phyloP scores from a whole-genome alignment of 2,113 vertebrate genomes.

The Condylura cristata region DNA sequence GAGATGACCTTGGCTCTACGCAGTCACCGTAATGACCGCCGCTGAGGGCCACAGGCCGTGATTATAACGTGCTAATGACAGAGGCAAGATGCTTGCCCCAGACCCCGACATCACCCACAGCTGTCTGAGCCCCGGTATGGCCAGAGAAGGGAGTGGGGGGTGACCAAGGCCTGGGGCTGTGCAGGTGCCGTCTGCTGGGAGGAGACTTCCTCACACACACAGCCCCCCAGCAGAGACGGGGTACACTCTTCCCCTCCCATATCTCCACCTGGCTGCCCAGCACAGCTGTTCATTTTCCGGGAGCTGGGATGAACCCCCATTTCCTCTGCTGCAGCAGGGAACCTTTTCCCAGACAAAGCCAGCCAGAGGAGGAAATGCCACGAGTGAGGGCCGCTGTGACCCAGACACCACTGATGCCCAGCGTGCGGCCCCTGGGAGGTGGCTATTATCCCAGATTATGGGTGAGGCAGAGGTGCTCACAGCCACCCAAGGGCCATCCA shows the following conservation, averaged over 20 bases:
- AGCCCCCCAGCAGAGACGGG: neutral
- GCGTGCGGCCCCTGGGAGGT: neutral
- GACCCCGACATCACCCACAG: neutral
- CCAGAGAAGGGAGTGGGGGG: neutral
- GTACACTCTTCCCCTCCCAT: neutral
- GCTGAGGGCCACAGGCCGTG: slow-evolving; percentile 32
- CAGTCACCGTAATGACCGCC: slow-evolving; percentile 53
- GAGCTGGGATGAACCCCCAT: neutral
- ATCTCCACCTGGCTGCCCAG: neutral
- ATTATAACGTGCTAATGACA: slow-evolving; percentile 57
- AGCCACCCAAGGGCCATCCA: neutral
- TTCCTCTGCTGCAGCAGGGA: neutral
- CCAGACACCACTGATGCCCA: neutral
- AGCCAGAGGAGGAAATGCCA: neutral
- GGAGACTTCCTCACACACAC: neutral
- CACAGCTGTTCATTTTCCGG: neutral
- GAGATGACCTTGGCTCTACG: neutral
- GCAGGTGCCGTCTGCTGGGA: neutral
- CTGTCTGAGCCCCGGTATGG: neutral
- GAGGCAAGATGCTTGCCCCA: neutral
- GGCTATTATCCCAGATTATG: slow-evolving; percentile 66
- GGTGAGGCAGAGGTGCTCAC: neutral
- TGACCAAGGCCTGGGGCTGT: no score
- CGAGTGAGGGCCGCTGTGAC: neutral
- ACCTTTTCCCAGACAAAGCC: neutral